phyloP scores from a whole-genome alignment of 2,797 vertebrate genomes.

The Basileuterus tristriatus region DNA sequence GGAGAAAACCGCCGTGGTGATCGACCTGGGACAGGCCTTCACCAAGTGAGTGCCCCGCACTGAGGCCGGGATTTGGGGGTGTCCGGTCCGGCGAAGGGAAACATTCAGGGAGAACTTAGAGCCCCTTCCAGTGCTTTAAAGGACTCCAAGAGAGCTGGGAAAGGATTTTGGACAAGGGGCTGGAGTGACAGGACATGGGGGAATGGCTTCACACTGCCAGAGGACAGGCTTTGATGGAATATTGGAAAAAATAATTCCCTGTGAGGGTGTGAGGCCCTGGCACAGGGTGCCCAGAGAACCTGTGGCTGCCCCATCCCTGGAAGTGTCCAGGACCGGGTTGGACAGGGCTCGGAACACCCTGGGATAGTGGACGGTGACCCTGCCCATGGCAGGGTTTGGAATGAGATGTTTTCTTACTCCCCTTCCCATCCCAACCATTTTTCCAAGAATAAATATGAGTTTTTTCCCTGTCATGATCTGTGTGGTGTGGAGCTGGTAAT shows the following conservation, averaged over 20 bases:
- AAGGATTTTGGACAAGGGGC: neutral
- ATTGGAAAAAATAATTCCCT: neutral
- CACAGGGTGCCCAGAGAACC: accelerated
- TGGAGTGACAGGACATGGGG: neutral
- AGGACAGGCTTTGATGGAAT: accelerated
- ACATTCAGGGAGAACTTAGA: accelerated
- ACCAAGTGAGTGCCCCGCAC: constrained; percentile 87
- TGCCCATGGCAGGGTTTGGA: accelerated
- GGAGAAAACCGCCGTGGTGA: constrained; percentile 95
- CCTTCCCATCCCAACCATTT: neutral
- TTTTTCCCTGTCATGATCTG: accelerated
- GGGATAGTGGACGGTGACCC: accelerated
- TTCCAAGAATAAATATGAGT: neutral
- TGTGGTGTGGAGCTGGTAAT: neutral
- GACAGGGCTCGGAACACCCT: accelerated
- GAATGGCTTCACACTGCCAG: accelerated
- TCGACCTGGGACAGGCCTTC: constrained; percentile 93
- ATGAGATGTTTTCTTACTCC: accelerated
- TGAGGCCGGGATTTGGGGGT: no score
- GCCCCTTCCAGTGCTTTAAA: accelerated
- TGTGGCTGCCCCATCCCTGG: neutral
- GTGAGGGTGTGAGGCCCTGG: neutral
- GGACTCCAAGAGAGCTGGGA: no score
- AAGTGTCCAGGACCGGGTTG: accelerated
- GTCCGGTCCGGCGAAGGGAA: neutral